Conservation (phyloP, 2,797 vertebrate species). For the Apodemus agrarius region DNA sequence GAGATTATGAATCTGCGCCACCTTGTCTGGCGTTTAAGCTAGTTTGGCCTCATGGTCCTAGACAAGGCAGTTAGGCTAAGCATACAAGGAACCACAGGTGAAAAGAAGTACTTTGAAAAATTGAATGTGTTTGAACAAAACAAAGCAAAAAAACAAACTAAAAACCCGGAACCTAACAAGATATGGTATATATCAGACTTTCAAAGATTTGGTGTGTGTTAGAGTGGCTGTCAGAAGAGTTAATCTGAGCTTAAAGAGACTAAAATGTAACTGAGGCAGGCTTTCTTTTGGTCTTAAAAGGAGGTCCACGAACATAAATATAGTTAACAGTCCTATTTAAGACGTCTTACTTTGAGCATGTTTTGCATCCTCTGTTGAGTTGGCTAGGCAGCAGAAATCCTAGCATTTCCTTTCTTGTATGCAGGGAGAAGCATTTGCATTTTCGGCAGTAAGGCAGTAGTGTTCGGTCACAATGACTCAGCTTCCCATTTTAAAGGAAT, state of each 20-base stretch:
- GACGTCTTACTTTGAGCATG: constrained; percentile 52
- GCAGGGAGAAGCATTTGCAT: constrained; percentile 48
- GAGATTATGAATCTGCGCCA: neutral
- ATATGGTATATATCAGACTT: neutral
- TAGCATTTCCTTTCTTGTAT: constrained; percentile 30
- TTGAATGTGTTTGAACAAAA: constrained; percentile 2
- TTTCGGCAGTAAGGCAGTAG: constrained; percentile 8
- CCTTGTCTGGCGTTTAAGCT: neutral
- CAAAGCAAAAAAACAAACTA: neutral
- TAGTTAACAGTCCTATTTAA: constrained; percentile 44
- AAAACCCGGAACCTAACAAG: neutral
- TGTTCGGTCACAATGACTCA: constrained; percentile 68
- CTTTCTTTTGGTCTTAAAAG: neutral
- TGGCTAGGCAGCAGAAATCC: constrained; percentile 41
- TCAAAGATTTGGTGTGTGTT: neutral
- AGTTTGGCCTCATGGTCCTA: neutral
- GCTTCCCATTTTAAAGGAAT: constrained; percentile 59
- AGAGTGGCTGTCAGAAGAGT: neutral
- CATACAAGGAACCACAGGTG: neutral
- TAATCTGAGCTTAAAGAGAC: constrained; percentile 30
- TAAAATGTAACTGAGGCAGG: neutral
- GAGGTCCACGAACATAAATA: neutral
- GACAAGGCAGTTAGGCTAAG: neutral
- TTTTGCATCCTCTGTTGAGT: constrained; percentile 46
- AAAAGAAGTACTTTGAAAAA: constrained; percentile 3